A percentile compares a stretch with the other conserved stretches of the same genome.
phyloP scores from a whole-genome alignment of 2,888 invertebrate genomes.

The Latheticus oryzae region DNA sequence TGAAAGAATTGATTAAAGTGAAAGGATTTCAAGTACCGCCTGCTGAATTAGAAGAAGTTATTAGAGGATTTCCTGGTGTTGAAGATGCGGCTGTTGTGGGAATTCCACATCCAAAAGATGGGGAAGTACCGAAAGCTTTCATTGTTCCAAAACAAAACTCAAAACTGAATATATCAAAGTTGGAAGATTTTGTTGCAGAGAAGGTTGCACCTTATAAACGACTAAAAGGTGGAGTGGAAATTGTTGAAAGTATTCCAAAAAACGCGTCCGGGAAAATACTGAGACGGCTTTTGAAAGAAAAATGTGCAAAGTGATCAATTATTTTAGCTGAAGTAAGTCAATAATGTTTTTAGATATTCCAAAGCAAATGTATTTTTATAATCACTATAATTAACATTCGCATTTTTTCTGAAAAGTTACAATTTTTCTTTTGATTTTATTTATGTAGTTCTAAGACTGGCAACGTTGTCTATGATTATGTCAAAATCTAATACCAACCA shows the following conservation, averaged over 20 bases:
- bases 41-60: slow-evolving; percentile 64
- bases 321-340: background rate
- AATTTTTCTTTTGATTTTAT: too few species aligned
- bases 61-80: slow-evolving; percentile 77
- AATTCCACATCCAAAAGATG: slow-evolving; percentile 72
- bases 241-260: slow-evolving; percentile 48
- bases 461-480: too few species aligned
- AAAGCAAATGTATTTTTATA: too few species aligned
- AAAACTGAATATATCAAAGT: slow-evolving; percentile 67
- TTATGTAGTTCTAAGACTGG: too few species aligned
- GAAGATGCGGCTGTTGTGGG: slow-evolving; percentile 82
- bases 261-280: slow-evolving; percentile 49
- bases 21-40: slow-evolving; percentile 65
- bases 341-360: too few species aligned
- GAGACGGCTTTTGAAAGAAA: slow-evolving; percentile 44
- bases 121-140: slow-evolving; percentile 80
- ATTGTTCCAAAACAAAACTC: slow-evolving; percentile 69
- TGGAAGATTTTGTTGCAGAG: slow-evolving; percentile 71
- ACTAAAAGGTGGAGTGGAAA: slow-evolving; percentile 44
- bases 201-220: slow-evolving; percentile 74
- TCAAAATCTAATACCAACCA: too few species aligned
- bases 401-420: too few species aligned
- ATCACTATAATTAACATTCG: too few species aligned
- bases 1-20: slow-evolving; percentile 84
- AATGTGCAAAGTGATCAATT: slow-evolving; percentile 35